These are phyloP conservation scores for Fratercula arctica DNA, from an alignment of 2,797 vertebrate species.

Conservation along the genomic window DNA sequence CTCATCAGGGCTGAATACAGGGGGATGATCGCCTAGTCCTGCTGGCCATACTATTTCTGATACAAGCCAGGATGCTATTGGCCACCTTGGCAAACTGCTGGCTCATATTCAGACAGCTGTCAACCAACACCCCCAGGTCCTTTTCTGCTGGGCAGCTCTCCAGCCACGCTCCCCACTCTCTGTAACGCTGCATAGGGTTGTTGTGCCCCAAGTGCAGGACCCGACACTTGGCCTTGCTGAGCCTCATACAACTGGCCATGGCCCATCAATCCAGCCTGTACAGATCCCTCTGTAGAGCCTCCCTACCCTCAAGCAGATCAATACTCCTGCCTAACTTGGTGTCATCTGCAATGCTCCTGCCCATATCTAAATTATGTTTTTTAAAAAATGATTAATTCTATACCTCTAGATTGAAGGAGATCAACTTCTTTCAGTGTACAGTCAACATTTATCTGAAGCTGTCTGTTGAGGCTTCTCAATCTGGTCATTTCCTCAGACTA, in stretches of 20 bases:
- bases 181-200: accelerated
- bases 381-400: conserved; percentile 44
- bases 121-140: not conserved
- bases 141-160: accelerated
- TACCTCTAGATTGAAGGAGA: conserved; percentile 96
- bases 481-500: conserved; percentile 99
- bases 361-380: not conserved
- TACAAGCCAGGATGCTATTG: not conserved
- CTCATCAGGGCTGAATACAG: not conserved
- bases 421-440: conserved; percentile 98
- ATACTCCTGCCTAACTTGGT: not conserved
- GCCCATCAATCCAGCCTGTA: accelerated
- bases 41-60: not conserved
- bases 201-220: not conserved
- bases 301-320: not conserved
- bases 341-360: accelerated
- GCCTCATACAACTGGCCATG: accelerated
- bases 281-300: not conserved
- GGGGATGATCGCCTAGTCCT: not conserved
- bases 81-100: not conserved
- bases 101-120: not conserved
- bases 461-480: conserved; percentile 93
- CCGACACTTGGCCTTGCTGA: accelerated
- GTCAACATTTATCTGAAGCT: conserved; percentile 98
- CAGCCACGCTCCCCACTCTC: not conserved